phyloP scores from a whole-genome alignment of 2,888 invertebrate species.

The Rotaria socialis region DNA sequence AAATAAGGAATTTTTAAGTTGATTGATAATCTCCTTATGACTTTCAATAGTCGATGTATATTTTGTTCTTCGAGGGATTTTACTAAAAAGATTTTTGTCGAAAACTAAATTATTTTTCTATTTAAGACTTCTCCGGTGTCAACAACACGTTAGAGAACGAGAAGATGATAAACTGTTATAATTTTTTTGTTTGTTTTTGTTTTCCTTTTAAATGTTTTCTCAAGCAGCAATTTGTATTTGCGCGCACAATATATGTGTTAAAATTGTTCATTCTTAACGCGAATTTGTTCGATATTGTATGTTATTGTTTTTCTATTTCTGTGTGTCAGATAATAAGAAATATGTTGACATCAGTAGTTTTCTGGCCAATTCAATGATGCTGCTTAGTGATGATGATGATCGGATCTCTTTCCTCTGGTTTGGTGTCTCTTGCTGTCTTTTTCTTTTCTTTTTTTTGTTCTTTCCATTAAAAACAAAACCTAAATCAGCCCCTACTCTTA shows the following conservation, averaged over 20 bases:
- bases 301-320: not conserved
- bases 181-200: not conserved
- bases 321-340: not conserved
- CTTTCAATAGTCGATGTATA: no score
- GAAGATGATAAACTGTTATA: conserved; percentile 11
- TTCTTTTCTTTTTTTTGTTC: not conserved
- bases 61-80: no score
- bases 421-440: not conserved
- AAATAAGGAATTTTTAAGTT: no score
- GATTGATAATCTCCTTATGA: no score
- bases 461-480: not conserved
- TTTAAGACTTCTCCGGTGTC: conserved; percentile 30
- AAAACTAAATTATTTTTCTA: not conserved
- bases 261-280: not conserved
- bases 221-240: not conserved
- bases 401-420: not conserved
- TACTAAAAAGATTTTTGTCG: not conserved
- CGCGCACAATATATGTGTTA: not conserved
- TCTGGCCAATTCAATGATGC: not conserved
- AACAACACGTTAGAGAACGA: conserved; percentile 8
- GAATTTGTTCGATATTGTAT: not conserved
- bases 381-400: not conserved
- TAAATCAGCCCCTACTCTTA: not conserved
- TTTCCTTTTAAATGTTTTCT: not conserved
- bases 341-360: not conserved